Base-by-base conservation (phyloP, 2,888 invertebrate genomes). In the Rhodophaea formosa region DNA sequence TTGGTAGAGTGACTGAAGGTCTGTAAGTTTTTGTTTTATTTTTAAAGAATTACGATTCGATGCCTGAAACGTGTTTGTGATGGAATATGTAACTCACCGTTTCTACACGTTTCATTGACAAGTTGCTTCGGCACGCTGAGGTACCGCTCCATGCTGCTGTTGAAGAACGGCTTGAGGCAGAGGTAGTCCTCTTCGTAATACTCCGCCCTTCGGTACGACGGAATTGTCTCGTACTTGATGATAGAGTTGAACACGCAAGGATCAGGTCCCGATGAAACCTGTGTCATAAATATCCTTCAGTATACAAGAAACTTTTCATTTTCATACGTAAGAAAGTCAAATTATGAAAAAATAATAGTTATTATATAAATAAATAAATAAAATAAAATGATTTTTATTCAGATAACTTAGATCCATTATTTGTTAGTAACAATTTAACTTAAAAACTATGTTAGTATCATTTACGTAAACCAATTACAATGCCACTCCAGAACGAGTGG, bases 171-270 rank as follows among this genome's bases (percentile, higher is more conserved):
- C 66, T 82, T 85, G 16, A 90, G 78, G 59, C 90, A 90, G 0
- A 89, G 69, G 61, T 75, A 86, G 59, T 88, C 83, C 1, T 87
- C 88, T 65, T 90, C 90, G 0, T 62, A 47, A 61, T 90, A 90
- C 44, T 81, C 77, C 1, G 75, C 44, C 6, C 74, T 67, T 8
- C 85, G 69, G 1, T 65, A 64, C 0, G 71, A 67, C 1, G 90
- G 89, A 49, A 89, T 70, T 3, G 83, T 84, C 60, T 87, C 87
- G 66, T 89, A 90, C 62, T 87, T 89, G 51, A 85, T 86, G 1
- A 90, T 64, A 0, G 90, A 90, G 74, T 88, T 84, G 66, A 86
- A 90, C 23, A 80, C 85, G 67, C 90, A 90, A 0, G 81, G 78
- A 57, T 90, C 90, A 43, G 71, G 78, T 8, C 61, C 70, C 7